These are phyloP conservation scores for Spatulosminthurus flaviceps DNA, from an alignment of 2,888 invertebrate genomes.

Conservation along the genomic window DNA sequence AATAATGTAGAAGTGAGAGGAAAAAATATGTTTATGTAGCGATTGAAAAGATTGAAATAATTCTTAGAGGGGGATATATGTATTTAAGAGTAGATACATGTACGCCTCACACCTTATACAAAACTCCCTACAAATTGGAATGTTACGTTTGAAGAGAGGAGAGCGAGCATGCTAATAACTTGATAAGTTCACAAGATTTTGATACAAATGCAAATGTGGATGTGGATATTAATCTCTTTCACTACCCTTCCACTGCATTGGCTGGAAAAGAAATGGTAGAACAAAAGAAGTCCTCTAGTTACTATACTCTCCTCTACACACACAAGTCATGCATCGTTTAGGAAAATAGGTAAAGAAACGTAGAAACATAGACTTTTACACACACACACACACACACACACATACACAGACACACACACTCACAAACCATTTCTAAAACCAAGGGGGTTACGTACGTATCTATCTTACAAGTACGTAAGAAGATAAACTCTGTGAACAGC, in stretches of 20 bases:
- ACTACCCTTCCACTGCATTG: background rate
- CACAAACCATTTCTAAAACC: background rate
- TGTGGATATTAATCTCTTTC: background rate
- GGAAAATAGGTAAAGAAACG: too few species aligned
- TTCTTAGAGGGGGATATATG: too few species aligned
- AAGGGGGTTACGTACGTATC: conserved; percentile 13
- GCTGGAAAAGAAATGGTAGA: background rate
- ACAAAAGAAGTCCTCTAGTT: conserved; percentile 21
- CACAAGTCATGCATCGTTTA: too few species aligned
- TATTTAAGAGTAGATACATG: too few species aligned
- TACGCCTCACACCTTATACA: background rate
- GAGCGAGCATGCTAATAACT: conserved; percentile 15
- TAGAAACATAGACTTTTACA: too few species aligned
- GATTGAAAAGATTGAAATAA: too few species aligned
- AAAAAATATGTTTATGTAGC: too few species aligned
- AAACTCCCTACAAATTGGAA: background rate
- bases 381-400: too few species aligned
- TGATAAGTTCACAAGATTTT: conserved; percentile 16
- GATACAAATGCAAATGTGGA: background rate
- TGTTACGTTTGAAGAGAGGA: background rate
- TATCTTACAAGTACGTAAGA: background rate
- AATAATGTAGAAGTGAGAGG: too few species aligned
- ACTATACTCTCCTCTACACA: too few species aligned
- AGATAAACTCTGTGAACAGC: conserved; percentile 10
- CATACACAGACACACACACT: conserved; percentile 2